Percentiles rank a stretch among this genome's conserved stretches.
These are phyloP conservation scores for Dryobates pubescens DNA, from an alignment of 2,797 vertebrate genomes.

Conservation along the genomic window DNA sequence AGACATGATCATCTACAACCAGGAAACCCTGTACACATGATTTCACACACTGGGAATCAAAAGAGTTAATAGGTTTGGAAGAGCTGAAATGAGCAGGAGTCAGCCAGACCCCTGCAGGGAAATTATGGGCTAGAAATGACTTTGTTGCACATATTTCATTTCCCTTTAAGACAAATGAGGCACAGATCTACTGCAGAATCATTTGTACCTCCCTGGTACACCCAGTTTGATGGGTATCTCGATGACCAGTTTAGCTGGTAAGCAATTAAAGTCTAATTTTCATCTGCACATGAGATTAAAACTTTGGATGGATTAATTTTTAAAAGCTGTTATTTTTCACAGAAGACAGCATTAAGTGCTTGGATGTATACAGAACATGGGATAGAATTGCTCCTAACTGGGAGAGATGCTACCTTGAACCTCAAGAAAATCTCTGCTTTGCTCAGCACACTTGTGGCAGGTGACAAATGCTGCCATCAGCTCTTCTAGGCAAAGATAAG, in stretches of 20 bases:
- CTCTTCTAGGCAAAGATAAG: background rate
- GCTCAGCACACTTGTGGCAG: background rate
- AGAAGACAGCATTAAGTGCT: background rate
- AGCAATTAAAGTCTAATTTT: conserved; percentile 48
- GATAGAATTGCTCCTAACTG: background rate
- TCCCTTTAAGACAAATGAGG: background rate
- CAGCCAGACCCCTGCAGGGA: background rate
- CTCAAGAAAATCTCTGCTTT: background rate
- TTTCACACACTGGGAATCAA: background rate
- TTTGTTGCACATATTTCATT: conserved; percentile 12
- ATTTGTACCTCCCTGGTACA: background rate
- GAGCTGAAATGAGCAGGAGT: background rate
- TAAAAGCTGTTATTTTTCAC: background rate
- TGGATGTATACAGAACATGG: background rate
- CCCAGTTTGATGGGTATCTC: background rate
- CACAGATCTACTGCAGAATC: background rate
- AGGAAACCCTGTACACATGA: background rate
- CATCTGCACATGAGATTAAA: conserved; percentile 27
- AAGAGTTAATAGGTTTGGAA: background rate
- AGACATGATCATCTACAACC: fast-evolving
- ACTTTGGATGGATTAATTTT: conserved; percentile 10
- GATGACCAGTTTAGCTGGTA: background rate
- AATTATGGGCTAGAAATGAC: background rate
- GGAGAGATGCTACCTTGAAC: background rate
- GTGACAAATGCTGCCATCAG: background rate